phyloP scores from a whole-genome alignment of 2,888 invertebrate species.

The Strigamia transsilvanica region DNA sequence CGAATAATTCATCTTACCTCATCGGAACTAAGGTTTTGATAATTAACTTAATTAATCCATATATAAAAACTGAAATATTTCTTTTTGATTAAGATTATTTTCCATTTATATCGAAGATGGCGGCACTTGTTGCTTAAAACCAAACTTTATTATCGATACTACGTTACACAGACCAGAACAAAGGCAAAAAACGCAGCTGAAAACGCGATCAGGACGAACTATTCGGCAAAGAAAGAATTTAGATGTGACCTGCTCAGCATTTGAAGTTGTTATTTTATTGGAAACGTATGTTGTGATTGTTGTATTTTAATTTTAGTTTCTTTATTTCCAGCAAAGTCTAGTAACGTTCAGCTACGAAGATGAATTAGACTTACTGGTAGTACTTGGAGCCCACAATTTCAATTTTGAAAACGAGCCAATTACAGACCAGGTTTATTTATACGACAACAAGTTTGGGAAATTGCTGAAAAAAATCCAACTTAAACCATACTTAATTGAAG shows the following conservation, averaged over 20 bases:
- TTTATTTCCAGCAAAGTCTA: conserved; percentile 53
- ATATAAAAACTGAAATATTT: not conserved
- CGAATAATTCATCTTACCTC: conserved; percentile 54
- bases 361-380: conserved; percentile 53
- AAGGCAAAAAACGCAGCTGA: not conserved
- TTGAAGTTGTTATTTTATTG: conserved; percentile 11
- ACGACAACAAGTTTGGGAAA: conserved; percentile 54
- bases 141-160: conserved; percentile 9
- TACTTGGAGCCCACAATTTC: conserved; percentile 49
- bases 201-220: not conserved
- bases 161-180: not conserved
- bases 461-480: conserved; percentile 52
- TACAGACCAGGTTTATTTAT: conserved; percentile 50
- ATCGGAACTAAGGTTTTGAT: conserved; percentile 53
- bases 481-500: conserved; percentile 53
- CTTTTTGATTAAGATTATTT: not conserved
- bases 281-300: not conserved
- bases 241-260: not conserved
- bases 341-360: conserved; percentile 54
- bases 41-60: not conserved
- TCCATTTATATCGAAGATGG: conserved; percentile 4
- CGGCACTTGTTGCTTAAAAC: not conserved
- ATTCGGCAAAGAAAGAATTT: not conserved
- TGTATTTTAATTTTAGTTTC: not conserved
- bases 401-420: conserved; percentile 38